Base-by-base conservation (phyloP, 2,113 vertebrate species). In the Corythoichthys intestinalis region DNA sequence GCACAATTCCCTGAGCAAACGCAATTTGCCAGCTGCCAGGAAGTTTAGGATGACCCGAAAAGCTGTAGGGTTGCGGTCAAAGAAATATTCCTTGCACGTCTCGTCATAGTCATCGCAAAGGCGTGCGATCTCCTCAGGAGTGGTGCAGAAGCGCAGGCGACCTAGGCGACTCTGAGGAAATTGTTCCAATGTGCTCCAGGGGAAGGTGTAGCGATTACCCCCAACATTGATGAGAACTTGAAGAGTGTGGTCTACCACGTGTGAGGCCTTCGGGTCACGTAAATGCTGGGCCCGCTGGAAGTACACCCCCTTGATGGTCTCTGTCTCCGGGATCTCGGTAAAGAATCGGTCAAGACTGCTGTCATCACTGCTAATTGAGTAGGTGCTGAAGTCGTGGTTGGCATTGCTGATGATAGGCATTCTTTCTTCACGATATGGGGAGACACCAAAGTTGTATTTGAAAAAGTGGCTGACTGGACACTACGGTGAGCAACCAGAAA, bases 81-180 rank as follows among this genome's bases (percentile, higher is more conserved):
- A 99, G 89, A 99, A 98, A 82, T 92, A 98, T 85, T 98, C 96
- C 1, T 78, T 90, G 65, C 82, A 83, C n/a, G 89, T 90, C 73
- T 96, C 95, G 0, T 98, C 97, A 0, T 97, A 99, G 68, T 99
- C 96, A 0, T 99, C 97, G 0, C 97, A 99, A 50, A 98, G 88
- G 65, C 92, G 90, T 0, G 91, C 88, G 10, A 96, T 95, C 74
- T 96, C 96, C 54, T 95, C 94, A 0, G 87, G 91, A 65, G 86
- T 94, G 78, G 90, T 93, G 89, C 97, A 99, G 39, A 87, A 87
- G 65, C 91, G 91, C 1, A 99, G 90, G 13, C 90, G 92, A 70
- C 94, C 94, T 83, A 99, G 89, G 12, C 96, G 91, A 69, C 93
- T 96, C 67, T 93, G 91, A 0, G 97, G 97, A 9, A 98, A 98